These are phyloP conservation scores for western clawed frog (Xenopus tropicalis) DNA, from an alignment of 2,113 vertebrate genomes.

Conservation along the genomic window DNA sequence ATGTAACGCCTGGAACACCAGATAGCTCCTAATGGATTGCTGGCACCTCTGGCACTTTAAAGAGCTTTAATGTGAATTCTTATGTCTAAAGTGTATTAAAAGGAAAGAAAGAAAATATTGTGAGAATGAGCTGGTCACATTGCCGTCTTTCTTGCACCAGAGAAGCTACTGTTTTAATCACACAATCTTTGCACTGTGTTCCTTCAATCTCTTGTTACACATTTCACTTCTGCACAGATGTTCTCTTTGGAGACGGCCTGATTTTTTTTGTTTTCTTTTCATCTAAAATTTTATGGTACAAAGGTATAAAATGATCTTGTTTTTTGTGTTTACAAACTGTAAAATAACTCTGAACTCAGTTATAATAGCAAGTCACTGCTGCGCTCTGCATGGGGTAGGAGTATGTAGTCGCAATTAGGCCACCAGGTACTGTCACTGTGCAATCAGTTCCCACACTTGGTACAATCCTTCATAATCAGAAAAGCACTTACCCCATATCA, in stretches of 20 bases:
- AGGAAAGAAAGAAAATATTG: not conserved
- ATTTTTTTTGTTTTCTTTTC: not conserved
- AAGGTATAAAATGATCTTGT: too few relatives aligned
- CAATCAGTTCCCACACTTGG: too few relatives aligned
- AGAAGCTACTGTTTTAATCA: slow-evolving; percentile 14
- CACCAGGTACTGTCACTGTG: too few relatives aligned
- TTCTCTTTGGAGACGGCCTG: not conserved
- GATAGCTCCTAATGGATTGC: not conserved
- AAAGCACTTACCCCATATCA: too few relatives aligned
- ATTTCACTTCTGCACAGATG: not conserved
- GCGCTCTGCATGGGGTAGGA: too few relatives aligned
- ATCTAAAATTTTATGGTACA: not conserved
- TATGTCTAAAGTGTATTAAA: not conserved
- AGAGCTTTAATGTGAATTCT: not conserved
- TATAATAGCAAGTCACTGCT: too few relatives aligned
- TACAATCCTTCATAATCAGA: too few relatives aligned
- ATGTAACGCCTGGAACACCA: not conserved
- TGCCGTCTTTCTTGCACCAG: not conserved
- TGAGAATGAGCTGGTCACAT: not conserved
- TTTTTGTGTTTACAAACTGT: too few relatives aligned
- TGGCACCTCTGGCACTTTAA: not conserved
- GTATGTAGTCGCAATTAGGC: too few relatives aligned
- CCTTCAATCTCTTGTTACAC: not conserved
- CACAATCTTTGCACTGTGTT: slow-evolving; percentile 32
- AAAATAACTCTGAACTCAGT: too few relatives aligned